These are phyloP conservation scores for Mythimna impura DNA, from an alignment of 2,888 invertebrate genomes.

Conservation along the genomic window DNA sequence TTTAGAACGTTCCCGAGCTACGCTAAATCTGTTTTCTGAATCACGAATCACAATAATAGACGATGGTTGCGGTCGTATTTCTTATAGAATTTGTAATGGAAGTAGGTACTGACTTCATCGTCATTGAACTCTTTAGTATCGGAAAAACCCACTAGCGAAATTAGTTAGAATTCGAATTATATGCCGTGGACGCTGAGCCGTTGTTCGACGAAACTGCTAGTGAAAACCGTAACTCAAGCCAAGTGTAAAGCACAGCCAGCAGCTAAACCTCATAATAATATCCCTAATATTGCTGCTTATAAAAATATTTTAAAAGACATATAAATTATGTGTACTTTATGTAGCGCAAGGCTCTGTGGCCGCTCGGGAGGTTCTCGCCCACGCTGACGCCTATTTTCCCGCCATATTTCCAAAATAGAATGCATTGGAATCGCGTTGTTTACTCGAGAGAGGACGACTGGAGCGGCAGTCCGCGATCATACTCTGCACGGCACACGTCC, in stretches of 20 bases:
- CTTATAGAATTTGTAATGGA: slow-evolving; percentile 53
- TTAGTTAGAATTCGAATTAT: slow-evolving; percentile 3
- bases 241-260: slow-evolving; percentile 5
- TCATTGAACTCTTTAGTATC: slow-evolving; percentile 30
- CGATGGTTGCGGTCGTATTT: slow-evolving; percentile 64
- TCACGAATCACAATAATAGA: slow-evolving; percentile 78
- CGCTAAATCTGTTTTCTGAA: slow-evolving; percentile 78
- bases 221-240: slow-evolving; percentile 3
- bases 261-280: slow-evolving; percentile 9
- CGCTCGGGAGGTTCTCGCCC: slow-evolving; percentile 80
- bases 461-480: slow-evolving; percentile 85
- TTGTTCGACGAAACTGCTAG: not conserved
- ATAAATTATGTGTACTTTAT: slow-evolving; percentile 72
- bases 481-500: slow-evolving; percentile 84
- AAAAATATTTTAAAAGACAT: slow-evolving; percentile 53
- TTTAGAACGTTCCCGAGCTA: slow-evolving; percentile 74
- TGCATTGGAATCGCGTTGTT: slow-evolving; percentile 89
- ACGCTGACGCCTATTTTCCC: slow-evolving; percentile 84
- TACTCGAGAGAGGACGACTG: slow-evolving; percentile 85
- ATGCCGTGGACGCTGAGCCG: not conserved
- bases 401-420: slow-evolving; percentile 90
- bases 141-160: slow-evolving; percentile 25
- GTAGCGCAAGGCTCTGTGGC: slow-evolving; percentile 78
- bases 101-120: slow-evolving; percentile 47
- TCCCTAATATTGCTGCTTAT: slow-evolving; percentile 47